Evolutionary conservation across 2,113 vertebrate genomes (phyloP).

Genomic region (Rhombomys opimus): DNA sequence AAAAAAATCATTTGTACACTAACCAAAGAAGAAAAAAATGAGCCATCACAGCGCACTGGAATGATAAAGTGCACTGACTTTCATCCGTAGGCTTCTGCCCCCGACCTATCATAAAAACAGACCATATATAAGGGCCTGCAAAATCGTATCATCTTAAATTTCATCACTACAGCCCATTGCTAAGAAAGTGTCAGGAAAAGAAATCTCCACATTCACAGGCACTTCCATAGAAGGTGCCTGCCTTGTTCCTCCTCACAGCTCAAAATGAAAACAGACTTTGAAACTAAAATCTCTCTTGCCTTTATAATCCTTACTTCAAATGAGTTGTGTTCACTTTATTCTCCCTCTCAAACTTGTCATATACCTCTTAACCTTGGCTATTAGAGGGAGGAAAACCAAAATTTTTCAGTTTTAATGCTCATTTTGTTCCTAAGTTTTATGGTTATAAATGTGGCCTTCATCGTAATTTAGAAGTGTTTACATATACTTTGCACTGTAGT

Average conservation of each 20-base stretch:
- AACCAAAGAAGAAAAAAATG: neutral
- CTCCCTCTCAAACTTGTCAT: neutral
- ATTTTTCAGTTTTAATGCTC: neutral
- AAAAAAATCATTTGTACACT: conserved; percentile 61
- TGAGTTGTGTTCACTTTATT: conserved; percentile 32
- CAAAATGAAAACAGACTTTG: conserved; percentile 53
- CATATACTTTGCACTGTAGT: conserved; percentile 8
- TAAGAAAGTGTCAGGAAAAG: neutral
- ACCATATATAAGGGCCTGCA: neutral
- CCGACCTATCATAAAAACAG: neutral
- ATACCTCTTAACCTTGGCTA: neutral
- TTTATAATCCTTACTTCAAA: conserved; percentile 41
- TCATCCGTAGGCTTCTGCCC: neutral
- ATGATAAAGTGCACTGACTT: neutral
- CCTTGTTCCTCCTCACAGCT: conserved; percentile 44
- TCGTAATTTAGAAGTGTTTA: conserved; percentile 29
- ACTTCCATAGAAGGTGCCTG: conserved; percentile 21
- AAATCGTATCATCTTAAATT: neutral
- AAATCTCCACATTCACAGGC: neutral
- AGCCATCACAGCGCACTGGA: neutral
- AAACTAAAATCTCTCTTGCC: conserved; percentile 31
- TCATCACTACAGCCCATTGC: neutral
- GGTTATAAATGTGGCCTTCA: conserved; percentile 35
- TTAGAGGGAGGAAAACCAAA: neutral
- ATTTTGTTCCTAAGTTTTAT: neutral